Evolutionary conservation across 2,888 invertebrate species (phyloP).

Genomic region (Drosophila pseudotalamancana): DNA sequence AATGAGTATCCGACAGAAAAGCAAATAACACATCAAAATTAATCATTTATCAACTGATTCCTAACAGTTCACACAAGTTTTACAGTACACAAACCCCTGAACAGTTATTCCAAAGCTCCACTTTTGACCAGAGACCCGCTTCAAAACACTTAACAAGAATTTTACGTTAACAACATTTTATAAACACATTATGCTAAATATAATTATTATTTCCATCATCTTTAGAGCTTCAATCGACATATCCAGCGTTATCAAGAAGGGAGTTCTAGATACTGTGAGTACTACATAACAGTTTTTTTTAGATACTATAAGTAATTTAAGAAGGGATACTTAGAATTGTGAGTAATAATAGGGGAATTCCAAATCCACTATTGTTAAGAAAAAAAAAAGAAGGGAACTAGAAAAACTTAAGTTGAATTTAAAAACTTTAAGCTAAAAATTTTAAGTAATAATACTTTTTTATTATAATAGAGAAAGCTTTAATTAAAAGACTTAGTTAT

Average conservation of each 20-base stretch:
- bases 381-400: neutral
- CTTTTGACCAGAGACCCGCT: constrained; percentile 41
- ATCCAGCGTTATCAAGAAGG: constrained; percentile 88
- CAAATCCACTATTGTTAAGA: too few relatives aligned
- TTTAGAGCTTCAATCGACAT: constrained; percentile 90
- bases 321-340: too few relatives aligned
- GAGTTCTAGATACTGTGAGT: constrained; percentile 90
- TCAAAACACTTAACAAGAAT: constrained; percentile 41
- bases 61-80: constrained; percentile 5
- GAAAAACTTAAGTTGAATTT: too few relatives aligned
- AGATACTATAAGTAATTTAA: too few relatives aligned
- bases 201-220: neutral
- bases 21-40: constrained; percentile 14
- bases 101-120: constrained; percentile 11
- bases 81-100: constrained; percentile 27
- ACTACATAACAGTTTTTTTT: neutral
- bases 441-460: too few relatives aligned
- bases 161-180: neutral
- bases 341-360: too few relatives aligned
- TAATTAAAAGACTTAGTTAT: too few relatives aligned
- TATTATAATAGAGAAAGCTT: too few relatives aligned
- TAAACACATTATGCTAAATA: neutral
- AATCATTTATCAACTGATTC: constrained; percentile 2
- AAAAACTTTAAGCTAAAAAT: too few relatives aligned
- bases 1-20: constrained; percentile 21